Conservation (phyloP, 2,888 invertebrate genomes). For the Malthinus seriepunctatus region DNA sequence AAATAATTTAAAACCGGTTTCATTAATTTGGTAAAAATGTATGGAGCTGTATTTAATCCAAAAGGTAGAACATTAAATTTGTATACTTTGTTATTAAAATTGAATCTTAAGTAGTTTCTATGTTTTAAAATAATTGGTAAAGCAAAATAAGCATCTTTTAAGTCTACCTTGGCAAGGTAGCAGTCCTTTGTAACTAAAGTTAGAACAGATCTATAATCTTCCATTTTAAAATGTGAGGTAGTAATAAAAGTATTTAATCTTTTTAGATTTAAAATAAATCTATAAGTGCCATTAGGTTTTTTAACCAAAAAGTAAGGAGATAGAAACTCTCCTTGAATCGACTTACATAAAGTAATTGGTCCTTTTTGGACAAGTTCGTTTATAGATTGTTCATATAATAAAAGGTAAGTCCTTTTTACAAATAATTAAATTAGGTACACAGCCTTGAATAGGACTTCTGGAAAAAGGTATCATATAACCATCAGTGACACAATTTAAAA, state of each 20-base stretch:
- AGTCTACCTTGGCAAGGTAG: slow-evolving; percentile 24
- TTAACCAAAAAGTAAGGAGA: slow-evolving; percentile 17
- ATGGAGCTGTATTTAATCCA: slow-evolving; percentile 34
- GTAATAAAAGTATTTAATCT: slow-evolving; percentile 31
- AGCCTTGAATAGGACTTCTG: slow-evolving; percentile 3
- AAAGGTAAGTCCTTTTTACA: not conserved
- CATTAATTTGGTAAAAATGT: slow-evolving; percentile 37
- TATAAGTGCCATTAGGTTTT: slow-evolving; percentile 25
- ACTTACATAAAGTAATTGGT: not conserved
- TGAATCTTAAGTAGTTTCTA: slow-evolving; percentile 36
- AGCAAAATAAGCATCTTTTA: slow-evolving; percentile 35
- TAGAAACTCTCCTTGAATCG: not conserved
- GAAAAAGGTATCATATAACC: slow-evolving; percentile 1
- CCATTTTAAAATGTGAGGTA: slow-evolving; percentile 38
- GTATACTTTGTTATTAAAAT: slow-evolving; percentile 29
- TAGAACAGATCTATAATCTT: slow-evolving; percentile 33
- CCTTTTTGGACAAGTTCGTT: not conserved
- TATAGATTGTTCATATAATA: too few relatives aligned
- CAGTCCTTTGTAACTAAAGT: slow-evolving; percentile 25
- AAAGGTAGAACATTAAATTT: slow-evolving; percentile 38
- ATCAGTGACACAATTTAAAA: not conserved
- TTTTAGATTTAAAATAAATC: slow-evolving; percentile 38
- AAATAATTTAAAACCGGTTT: slow-evolving; percentile 28
- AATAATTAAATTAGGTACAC: too few relatives aligned
- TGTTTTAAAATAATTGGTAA: slow-evolving; percentile 32